Base-by-base conservation (phyloP, 2,888 invertebrate genomes). In the Pyrochroa serraticornis region DNA sequence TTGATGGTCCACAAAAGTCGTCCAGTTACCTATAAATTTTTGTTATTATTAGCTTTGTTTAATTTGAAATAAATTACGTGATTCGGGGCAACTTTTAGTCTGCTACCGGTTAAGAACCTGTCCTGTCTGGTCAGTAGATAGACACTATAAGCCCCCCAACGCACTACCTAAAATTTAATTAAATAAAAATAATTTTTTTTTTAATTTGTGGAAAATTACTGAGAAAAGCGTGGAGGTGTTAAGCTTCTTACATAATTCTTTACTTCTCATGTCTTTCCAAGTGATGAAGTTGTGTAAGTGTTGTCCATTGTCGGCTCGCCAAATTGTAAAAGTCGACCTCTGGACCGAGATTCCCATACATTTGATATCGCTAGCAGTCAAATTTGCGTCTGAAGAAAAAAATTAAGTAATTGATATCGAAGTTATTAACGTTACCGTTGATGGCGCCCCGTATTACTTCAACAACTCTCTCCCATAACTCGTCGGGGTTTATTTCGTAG, bases 401-500 rank as follows among this genome's bases (percentile, higher is more conserved):
- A 41, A 38, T 30, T 50, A 41, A 46, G 38, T 38, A 35, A 55
- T 10, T 8, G 44, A 50, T 45, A 41, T 42, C 7, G 13, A 31
- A 7, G 6, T 54, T 34, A 36, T 7, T 22, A 51, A 47, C 63
- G 79, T 80, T 81, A 91, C 92, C 84, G 79, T 81, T 78, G 48
- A 92, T 82, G 34, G 92, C 89, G 49, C 83, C 82, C 63, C 84
- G 84, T 45, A 95, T 85, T 50, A 93, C 90, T 70, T 77, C 76
- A 34, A 88, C 76, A 64, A 92, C 83, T 60, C 84, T 83, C 5
- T 80, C 77, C 91, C 94, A 94, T 58, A 97, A 78, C 64, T 86
- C 83, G 66, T 92, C 88, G 1, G 95, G 95, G 73, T 93, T 89
- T 64, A 97, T 94, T 84, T 97, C 97, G 60, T 90, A 91, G 79